Percentiles rank a stretch among this genome's conserved stretches.
Evolutionary conservation across 2,888 invertebrate genomes (phyloP).

Genomic region (Nephrotoma guestfalica): DNA sequence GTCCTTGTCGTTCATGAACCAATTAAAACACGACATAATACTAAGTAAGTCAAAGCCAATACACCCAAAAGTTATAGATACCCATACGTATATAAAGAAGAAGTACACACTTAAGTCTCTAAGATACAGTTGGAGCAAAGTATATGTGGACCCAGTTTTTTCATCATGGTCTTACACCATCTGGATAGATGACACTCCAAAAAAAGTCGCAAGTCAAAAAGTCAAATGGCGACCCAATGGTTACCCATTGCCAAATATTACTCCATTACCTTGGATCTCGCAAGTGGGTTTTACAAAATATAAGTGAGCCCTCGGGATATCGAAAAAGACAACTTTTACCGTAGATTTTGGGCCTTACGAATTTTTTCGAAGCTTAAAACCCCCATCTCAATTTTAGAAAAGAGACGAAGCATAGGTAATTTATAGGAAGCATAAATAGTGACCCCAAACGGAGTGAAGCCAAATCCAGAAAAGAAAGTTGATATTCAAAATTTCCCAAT

Average conservation of each 20-base stretch:
- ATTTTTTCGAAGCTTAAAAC: conserved; percentile 3
- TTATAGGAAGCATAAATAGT: conserved; percentile 17
- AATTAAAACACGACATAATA: not conserved
- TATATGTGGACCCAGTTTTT: not conserved
- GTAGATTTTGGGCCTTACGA: conserved; percentile 13
- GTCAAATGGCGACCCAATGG: not conserved
- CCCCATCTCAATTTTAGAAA: too few relatives aligned
- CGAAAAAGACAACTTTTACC: conserved; percentile 14
- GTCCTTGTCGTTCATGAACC: not conserved
- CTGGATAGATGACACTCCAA: not conserved
- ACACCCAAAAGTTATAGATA: not conserved
- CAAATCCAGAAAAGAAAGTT: not conserved
- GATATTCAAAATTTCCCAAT: not conserved
- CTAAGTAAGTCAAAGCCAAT: not conserved
- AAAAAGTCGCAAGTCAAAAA: not conserved
- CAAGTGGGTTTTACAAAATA: conserved; percentile 22
- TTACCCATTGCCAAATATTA: not conserved
- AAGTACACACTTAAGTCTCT: not conserved
- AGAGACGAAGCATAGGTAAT: conserved; percentile 6
- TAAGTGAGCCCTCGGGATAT: conserved; percentile 15
- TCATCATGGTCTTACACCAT: not conserved
- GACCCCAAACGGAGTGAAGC: not conserved
- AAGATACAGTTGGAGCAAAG: not conserved
- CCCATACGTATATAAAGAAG: not conserved
- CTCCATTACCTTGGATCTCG: conserved; percentile 15